Evolutionary conservation across 2,113 vertebrate genomes (phyloP).

Genomic region (Tychaedon coryphoeus): DNA sequence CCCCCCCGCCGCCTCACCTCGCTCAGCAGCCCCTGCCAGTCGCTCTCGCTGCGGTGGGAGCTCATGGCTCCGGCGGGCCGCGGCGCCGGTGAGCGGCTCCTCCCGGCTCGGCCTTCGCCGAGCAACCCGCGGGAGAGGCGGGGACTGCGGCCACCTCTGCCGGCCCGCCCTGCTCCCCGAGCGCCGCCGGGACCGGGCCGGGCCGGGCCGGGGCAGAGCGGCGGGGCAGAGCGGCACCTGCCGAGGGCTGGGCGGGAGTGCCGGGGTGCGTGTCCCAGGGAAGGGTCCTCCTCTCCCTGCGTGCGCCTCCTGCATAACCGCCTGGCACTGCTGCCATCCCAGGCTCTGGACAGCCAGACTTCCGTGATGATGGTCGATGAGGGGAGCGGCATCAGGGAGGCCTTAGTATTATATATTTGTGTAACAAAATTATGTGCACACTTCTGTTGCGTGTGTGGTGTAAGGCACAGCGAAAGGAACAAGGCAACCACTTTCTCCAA

Average conservation of each 20-base stretch:
- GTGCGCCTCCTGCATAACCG: background rate
- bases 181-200: too few relatives aligned
- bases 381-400: rapidly evolving
- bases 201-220: too few relatives aligned
- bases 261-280: rapidly evolving
- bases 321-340: background rate
- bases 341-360: background rate
- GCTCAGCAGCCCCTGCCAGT: conserved; percentile 90
- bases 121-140: conserved; percentile 10
- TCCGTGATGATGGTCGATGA: rapidly evolving
- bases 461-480: background rate
- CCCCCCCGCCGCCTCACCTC: conserved; percentile 81
- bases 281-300: background rate
- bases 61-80: conserved; percentile 71
- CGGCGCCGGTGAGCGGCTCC: background rate
- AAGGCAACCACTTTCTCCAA: background rate
- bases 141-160: background rate
- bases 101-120: background rate
- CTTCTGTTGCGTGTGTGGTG: background rate
- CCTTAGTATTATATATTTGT: background rate
- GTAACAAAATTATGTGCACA: rapidly evolving
- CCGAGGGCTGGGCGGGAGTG: background rate
- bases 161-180: background rate
- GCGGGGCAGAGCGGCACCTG: background rate
- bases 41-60: conserved; percentile 82